These are phyloP conservation scores for Eremobia ochroleuca DNA, from an alignment of 2,888 invertebrate species.

Conservation along the genomic window DNA sequence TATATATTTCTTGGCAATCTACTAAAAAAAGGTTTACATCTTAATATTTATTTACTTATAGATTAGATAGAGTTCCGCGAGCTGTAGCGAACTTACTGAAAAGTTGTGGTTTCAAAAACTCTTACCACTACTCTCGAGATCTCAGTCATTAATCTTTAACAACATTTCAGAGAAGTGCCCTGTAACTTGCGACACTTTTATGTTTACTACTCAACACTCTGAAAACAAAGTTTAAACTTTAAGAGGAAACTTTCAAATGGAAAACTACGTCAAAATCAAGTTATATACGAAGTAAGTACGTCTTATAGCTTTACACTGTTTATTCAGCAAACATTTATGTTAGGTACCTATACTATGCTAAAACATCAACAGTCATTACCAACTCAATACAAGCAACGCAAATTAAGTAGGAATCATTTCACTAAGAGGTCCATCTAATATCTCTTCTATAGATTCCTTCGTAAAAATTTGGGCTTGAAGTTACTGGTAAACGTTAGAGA, in stretches of 20 bases:
- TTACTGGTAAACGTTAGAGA: not conserved
- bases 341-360: not conserved
- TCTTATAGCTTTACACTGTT: not conserved
- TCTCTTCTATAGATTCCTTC: not conserved
- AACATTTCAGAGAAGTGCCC: conserved; percentile 63
- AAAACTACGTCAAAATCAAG: conserved; percentile 60
- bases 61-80: conserved; percentile 14
- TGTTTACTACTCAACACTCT: conserved; percentile 64
- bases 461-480: not conserved
- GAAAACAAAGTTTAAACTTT: conserved; percentile 62
- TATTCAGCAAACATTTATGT: not conserved
- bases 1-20: too few species aligned
- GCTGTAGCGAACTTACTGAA: conserved; percentile 33
- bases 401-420: not conserved
- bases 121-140: conserved; percentile 29
- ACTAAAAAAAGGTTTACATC: not conserved
- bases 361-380: not conserved
- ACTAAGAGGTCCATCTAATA: not conserved
- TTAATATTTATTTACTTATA: conserved; percentile 30
- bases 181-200: conserved; percentile 61
- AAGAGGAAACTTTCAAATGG: conserved; percentile 60
- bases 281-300: conserved; percentile 33
- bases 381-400: not conserved
- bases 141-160: conserved; percentile 63
- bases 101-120: conserved; percentile 46